Evolutionary conservation across 2,888 invertebrate genomes (phyloP).

Genomic region (Itoplectis maculator): DNA sequence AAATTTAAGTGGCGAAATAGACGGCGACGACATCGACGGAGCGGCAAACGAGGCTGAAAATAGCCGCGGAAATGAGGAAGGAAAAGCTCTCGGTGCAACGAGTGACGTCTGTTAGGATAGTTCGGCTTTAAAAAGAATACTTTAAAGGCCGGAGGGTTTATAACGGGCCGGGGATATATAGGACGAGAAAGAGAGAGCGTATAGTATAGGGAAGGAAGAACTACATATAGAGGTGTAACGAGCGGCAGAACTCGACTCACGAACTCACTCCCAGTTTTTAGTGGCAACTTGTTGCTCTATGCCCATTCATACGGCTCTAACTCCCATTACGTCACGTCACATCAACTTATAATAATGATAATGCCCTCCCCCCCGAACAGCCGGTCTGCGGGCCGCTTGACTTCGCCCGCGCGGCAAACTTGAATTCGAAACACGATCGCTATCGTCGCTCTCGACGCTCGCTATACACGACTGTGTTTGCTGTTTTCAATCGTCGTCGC

Average conservation of each 20-base stretch:
- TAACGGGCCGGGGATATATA: constrained; percentile 82
- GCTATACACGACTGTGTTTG: too few species aligned
- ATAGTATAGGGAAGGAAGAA: constrained; percentile 84
- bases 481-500: constrained; percentile 5
- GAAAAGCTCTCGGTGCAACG: constrained; percentile 79
- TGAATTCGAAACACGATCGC: constrained; percentile 80
- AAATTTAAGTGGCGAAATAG: neutral
- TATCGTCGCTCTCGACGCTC: constrained; percentile 57
- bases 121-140: constrained; percentile 85
- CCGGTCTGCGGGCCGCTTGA: constrained; percentile 46
- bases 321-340: constrained; percentile 85
- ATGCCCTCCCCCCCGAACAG: constrained; percentile 75
- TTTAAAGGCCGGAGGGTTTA: constrained; percentile 85
- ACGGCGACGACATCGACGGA: neutral
- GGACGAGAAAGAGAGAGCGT: constrained; percentile 74
- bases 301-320: constrained; percentile 85
- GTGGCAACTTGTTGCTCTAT: constrained; percentile 85
- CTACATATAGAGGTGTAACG: constrained; percentile 85
- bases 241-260: constrained; percentile 84
- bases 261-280: constrained; percentile 85
- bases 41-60: neutral
- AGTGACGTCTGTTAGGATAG: constrained; percentile 83
- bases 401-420: constrained; percentile 69
- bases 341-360: constrained; percentile 85
- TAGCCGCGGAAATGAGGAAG: constrained; percentile 68